Base-by-base conservation (phyloP, 2,888 invertebrate genomes). In the Drosophila putrida region DNA sequence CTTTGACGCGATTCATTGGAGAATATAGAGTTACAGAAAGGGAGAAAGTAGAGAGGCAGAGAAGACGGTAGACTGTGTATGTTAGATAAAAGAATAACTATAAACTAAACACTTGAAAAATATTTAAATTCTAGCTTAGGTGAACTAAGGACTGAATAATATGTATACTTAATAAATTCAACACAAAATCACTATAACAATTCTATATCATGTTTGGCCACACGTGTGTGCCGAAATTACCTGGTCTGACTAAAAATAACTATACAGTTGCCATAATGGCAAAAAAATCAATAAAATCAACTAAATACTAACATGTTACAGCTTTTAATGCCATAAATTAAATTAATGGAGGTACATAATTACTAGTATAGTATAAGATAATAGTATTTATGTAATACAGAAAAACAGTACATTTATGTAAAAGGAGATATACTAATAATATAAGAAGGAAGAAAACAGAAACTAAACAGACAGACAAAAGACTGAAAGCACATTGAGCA, bases 241-340 rank as follows among this genome's bases (percentile, higher is more conserved):
- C 15, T 6, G 36, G n/a, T 13, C 25, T 31, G 36, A 6, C 59
- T 68, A 55, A 64, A 68, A 62, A 75, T 61, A 71, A 33, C 47
- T 41, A 25, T 60, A 10, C 13, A 25, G 11, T 58, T 44, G 10
- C 25, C 53, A 39, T 15, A 41, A 41, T 41, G 43, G 27, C 25
- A n/a, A 44, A 15, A 31, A 67, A 79, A 71, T 71, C 55, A 77
- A 71, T 71, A 67, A 68, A 80, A 59, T 43, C 43, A 75, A 61
- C 51, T 66, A 15, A 78, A 65, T 51, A 55, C 46, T 64, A 62
- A 77, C 25, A 33, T 35, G 43, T 47, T 53, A 68, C 51, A 73
- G 73, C 63, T 53, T 46, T 46, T 28, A 43, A 75, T 77, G 73
- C 27, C 44, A 64, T 74, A 61, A 62, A 73, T 63, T 50, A 31